Evolutionary conservation across 1,140 invertebrate species (phyloP).

Genomic region (Manduca sexta): DNA sequence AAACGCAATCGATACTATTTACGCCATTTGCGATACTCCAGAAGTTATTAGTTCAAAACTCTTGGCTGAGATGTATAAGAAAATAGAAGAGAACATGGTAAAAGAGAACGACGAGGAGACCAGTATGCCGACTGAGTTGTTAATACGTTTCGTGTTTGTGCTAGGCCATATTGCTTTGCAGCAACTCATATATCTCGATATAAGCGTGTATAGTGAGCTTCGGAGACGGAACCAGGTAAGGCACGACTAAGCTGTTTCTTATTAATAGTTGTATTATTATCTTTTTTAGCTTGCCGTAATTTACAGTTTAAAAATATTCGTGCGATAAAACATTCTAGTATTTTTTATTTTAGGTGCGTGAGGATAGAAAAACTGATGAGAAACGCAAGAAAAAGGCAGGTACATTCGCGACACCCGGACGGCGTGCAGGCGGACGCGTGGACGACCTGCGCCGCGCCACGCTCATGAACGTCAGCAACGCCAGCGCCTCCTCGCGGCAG

Average conservation of each 20-base stretch:
- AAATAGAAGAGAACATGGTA: constrained; percentile 63
- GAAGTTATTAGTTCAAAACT: constrained; percentile 54
- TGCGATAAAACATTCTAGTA: background rate
- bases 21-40: constrained; percentile 62
- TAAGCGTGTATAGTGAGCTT: constrained; percentile 79
- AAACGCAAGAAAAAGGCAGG: constrained; percentile 60
- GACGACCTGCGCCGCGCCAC: constrained; percentile 51
- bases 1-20: constrained; percentile 54
- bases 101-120: constrained; percentile 53
- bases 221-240: constrained; percentile 65
- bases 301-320: background rate
- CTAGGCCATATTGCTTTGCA: constrained; percentile 83
- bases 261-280: background rate
- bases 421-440: constrained; percentile 33
- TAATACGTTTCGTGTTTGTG: constrained; percentile 80
- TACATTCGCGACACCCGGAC: constrained; percentile 42
- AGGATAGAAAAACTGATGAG: constrained; percentile 55
- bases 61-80: constrained; percentile 55
- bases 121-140: constrained; percentile 58
- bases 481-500: constrained; percentile 51
- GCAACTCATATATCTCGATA: constrained; percentile 86
- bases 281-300: background rate
- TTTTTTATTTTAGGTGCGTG: constrained; percentile 36
- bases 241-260: constrained; percentile 4
- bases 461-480: constrained; percentile 54